A percentile compares a stretch with the other conserved stretches of the same genome.
phyloP scores from a whole-genome alignment of 2,113 vertebrate species.

The Copsychus sechellarum region DNA sequence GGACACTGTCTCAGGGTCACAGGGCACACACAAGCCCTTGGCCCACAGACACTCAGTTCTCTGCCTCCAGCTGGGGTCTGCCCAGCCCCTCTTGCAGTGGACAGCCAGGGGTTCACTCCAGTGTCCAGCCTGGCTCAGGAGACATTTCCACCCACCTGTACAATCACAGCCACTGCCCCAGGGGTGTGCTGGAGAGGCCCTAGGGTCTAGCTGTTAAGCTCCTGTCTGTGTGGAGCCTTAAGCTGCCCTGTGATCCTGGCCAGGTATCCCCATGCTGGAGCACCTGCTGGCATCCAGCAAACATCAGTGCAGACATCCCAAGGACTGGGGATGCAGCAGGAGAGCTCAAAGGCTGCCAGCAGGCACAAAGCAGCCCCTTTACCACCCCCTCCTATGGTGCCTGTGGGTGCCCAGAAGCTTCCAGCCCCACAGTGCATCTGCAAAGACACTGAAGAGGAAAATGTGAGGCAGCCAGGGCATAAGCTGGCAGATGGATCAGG shows the following conservation, averaged over 20 bases:
- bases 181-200: not conserved
- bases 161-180: not conserved
- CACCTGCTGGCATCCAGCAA: not conserved
- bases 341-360: not conserved
- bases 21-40: rapidly evolving
- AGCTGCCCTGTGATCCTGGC: constrained; percentile 6
- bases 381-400: not conserved
- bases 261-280: not conserved
- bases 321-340: not conserved
- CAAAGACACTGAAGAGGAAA: not conserved
- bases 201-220: constrained; percentile 27
- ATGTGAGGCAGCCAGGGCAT: not conserved
- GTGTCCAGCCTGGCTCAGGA: not conserved
- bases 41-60: rapidly evolving
- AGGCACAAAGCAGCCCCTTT: not conserved
- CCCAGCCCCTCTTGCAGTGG: not conserved
- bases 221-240: not conserved
- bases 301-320: not conserved
- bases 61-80: not conserved
- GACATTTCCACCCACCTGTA: not conserved
- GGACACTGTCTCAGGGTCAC: not conserved
- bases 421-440: not conserved
- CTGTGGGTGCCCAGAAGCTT: not conserved
- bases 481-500: not conserved
- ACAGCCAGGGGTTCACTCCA: not conserved